Conservation (phyloP, 2,888 invertebrate genomes). For the Pemphredon lugubris region DNA sequence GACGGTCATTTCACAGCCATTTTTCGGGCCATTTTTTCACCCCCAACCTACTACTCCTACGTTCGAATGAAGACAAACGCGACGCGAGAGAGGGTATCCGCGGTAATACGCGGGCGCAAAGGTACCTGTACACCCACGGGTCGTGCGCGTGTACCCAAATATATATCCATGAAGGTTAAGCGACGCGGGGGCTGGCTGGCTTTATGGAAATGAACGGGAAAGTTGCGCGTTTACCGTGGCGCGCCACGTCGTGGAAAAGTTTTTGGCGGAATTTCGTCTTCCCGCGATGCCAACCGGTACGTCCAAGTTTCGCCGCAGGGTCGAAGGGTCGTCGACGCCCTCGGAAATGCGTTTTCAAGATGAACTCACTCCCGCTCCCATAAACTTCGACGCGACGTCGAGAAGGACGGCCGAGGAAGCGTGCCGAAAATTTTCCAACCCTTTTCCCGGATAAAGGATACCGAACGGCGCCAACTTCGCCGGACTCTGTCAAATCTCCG, state of each 20-base stretch:
- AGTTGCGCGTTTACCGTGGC: constrained; percentile 55
- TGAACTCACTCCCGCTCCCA: constrained; percentile 42
- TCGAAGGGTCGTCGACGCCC: constrained; percentile 57
- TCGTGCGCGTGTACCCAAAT: constrained; percentile 20
- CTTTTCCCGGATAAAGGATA: constrained; percentile 46
- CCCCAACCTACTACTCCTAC: constrained; percentile 2
- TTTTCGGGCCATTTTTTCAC: constrained; percentile 49
- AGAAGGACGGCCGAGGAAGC: background rate
- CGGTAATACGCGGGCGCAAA: background rate
- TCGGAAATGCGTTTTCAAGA: constrained; percentile 62
- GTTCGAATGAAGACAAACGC: constrained; percentile 61
- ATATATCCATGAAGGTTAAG: constrained; percentile 43
- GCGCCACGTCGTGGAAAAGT: constrained; percentile 47
- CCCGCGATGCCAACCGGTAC: constrained; percentile 34
- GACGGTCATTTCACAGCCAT: constrained; percentile 51
- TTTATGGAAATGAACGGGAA: constrained; percentile 61
- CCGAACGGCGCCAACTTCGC: constrained; percentile 28
- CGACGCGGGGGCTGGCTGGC: constrained; percentile 46
- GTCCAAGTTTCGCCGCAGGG: constrained; percentile 55
- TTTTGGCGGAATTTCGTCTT: constrained; percentile 56
- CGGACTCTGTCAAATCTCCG: background rate
- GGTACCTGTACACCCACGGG: background rate
- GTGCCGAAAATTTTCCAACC: constrained; percentile 43
- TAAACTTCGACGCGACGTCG: constrained; percentile 27
- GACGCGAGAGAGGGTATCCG: constrained; percentile 16